A percentile compares a stretch with the other conserved stretches of the same genome.
Evolutionary conservation across 2,888 invertebrate species (phyloP).

Genomic region (Hirtodrosophila confusa): DNA sequence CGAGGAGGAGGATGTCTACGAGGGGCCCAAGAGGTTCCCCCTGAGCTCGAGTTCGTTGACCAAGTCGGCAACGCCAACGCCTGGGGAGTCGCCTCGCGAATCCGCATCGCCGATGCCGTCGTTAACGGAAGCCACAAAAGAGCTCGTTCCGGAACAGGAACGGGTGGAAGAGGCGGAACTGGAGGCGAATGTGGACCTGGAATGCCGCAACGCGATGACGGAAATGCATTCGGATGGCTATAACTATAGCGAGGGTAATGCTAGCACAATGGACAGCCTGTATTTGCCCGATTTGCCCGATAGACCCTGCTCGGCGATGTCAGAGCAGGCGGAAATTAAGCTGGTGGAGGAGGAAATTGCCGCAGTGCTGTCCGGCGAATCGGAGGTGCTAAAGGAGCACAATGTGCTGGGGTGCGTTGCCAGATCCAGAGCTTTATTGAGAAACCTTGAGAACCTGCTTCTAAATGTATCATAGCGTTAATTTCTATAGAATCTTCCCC

Average conservation of each 20-base stretch:
- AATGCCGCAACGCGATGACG: constrained; percentile 59
- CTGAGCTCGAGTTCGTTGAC: constrained; percentile 69
- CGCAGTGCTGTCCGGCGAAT: constrained; percentile 88
- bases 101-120: constrained; percentile 36
- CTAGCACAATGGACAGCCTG: constrained; percentile 34
- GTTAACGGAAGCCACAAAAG: constrained; percentile 74
- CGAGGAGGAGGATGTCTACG: constrained; percentile 60
- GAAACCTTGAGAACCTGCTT: constrained; percentile 28
- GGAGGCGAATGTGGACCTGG: constrained; percentile 29
- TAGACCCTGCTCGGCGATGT: constrained; percentile 79
- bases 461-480: constrained; percentile 84
- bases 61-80: constrained; percentile 59
- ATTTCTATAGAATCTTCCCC: constrained; percentile 89
- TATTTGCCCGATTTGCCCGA: constrained; percentile 68
- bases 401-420: constrained; percentile 85
- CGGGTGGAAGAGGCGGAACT: constrained; percentile 31
- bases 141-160: constrained; percentile 57
- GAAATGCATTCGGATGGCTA: constrained; percentile 70
- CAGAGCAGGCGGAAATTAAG: constrained; percentile 79
- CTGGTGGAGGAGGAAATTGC: constrained; percentile 88
- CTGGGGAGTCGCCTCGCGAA: constrained; percentile 31
- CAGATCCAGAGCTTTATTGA: constrained; percentile 12
- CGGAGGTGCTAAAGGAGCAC: constrained; percentile 88
- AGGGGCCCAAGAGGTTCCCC: constrained; percentile 71
- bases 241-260: constrained; percentile 11